Evolutionary conservation across 2,888 invertebrate genomes (phyloP), one percentile per base, ranked within the genome.

Genomic region (Dyspetes luteomarginatus): DNA sequence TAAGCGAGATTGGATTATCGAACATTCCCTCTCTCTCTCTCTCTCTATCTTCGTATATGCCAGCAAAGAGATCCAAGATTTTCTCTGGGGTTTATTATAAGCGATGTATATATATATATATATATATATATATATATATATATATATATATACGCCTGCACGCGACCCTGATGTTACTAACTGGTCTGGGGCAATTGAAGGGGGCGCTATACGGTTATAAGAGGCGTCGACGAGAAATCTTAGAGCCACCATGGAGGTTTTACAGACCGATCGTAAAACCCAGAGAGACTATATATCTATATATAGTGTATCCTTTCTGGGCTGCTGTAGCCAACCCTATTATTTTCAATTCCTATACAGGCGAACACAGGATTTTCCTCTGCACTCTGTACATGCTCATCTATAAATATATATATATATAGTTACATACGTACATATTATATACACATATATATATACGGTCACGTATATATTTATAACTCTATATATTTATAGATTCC

Each of bases 261-360:
- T 9, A 26, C 9, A 56, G 67, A 45, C 12, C 28, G 74, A 74
- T 65, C 62, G 72, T 72, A 28, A 72, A 76, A 28, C 52, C 43
- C 26, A 28, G 50, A 72, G 24, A 43, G 55, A 73, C 45, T 15
- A 4, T 62, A 17, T 60, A 24, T 17, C 41, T 68, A n/a, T n/a
- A n/a, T n/a, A n/a, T n/a, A n/a, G n/a, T n/a, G 24, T 58, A 67
- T 48, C 41, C 48, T 15, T 48, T 41, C 26, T 67, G 62, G 60
- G 67, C 60, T 72, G 67, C 72, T 64, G 56, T 50, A 75, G 78
- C 81, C 74, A 76, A 79, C 83, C 79, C 81, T 79, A 79, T 81
- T 79, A 83, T 81, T 81, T 83, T 81, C 78, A 79, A 81, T 82
- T 83, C 83, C 78, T 78, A 83, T 77, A 82, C 75, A 62, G 48